Base-by-base conservation (phyloP, 2,888 invertebrate species). In the Lutraria lutraria region DNA sequence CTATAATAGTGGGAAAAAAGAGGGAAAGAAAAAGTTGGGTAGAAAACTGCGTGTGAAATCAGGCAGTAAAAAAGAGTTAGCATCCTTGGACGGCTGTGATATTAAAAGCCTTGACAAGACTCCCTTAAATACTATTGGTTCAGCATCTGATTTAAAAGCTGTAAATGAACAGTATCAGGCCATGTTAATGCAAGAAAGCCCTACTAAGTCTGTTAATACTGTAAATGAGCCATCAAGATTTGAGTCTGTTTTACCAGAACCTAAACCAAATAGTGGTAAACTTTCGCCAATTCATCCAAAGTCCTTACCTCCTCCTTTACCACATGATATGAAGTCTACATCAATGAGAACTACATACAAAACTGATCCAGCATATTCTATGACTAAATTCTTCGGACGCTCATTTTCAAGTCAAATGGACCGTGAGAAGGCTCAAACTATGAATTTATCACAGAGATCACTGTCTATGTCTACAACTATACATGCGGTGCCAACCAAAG, bases 261-360 rank as follows among this genome's bases (percentile, higher is more conserved):
- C 93, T n/a, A 87, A 88, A 80, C 85, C 90, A n/a, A 90, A 87
- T 19, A 86, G 92, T 21, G 92, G 91, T 13, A 91, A 86, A 85
- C 82, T 95, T 56, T 88, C 93, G 0, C 94, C 95, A 0, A 87
- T 95, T n/a, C 89, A 92, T 34, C 93, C 92, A 3, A 93, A 90
- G 81, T 85, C 88, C 52, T 85, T 87, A 21, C 95, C 95, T 0
- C 95, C 95, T 25, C 94, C 95, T 2, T 83, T 95, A 16, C 88
- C 92, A 19, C 92, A 92, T n/a, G 93, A 95, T 83, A 88, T 95
- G 76, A 90, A 93, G 21, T 95, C 95, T 0, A 91, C 88, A 8
- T 91, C 94, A 53, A 68, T 95, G 54, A 91, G 94, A 31, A 95
- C 94, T 19, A 87, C 93, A 19, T 94, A 94, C 85, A 95, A 94